Evolutionary conservation across 2,888 invertebrate genomes (phyloP).

Genomic region (Mythimna ferrago): DNA sequence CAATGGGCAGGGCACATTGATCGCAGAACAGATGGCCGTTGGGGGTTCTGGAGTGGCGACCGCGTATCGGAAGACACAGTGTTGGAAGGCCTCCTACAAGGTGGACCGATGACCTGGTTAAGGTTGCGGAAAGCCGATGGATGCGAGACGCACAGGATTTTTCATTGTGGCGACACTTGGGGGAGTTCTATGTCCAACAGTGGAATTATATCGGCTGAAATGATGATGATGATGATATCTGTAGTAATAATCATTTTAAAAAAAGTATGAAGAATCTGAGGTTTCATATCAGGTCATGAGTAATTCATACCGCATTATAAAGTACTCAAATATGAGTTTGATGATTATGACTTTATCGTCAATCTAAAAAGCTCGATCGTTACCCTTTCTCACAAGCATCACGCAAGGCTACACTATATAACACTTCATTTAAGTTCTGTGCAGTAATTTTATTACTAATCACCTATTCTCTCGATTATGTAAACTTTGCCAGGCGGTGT

Average conservation of each 20-base stretch:
- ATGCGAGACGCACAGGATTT: too few relatives aligned
- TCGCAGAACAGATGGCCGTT: too few relatives aligned
- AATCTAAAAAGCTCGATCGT: constrained; percentile 3
- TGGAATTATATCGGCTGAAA: too few relatives aligned
- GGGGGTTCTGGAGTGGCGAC: too few relatives aligned
- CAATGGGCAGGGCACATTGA: too few relatives aligned
- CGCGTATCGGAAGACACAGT: too few relatives aligned
- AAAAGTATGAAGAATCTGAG: not conserved
- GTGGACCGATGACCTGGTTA: too few relatives aligned
- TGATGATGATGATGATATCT: too few relatives aligned
- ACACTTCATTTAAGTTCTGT: constrained; percentile 15
- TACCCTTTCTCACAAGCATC: not conserved
- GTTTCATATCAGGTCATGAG: not conserved
- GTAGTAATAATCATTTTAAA: not conserved
- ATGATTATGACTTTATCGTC: constrained; percentile 5
- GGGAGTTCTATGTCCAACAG: too few relatives aligned
- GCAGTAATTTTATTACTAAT: constrained; percentile 19
- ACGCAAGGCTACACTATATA: not conserved
- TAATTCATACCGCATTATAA: not conserved
- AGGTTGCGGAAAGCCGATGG: too few relatives aligned
- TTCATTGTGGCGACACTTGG: too few relatives aligned
- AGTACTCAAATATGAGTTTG: constrained; percentile 10
- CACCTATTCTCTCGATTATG: constrained; percentile 23
- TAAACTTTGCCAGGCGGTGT: constrained; percentile 36
- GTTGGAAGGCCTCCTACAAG: too few relatives aligned